Conservation (phyloP, 2,797 vertebrate species). For the Kryptopterus vitreolus region DNA sequence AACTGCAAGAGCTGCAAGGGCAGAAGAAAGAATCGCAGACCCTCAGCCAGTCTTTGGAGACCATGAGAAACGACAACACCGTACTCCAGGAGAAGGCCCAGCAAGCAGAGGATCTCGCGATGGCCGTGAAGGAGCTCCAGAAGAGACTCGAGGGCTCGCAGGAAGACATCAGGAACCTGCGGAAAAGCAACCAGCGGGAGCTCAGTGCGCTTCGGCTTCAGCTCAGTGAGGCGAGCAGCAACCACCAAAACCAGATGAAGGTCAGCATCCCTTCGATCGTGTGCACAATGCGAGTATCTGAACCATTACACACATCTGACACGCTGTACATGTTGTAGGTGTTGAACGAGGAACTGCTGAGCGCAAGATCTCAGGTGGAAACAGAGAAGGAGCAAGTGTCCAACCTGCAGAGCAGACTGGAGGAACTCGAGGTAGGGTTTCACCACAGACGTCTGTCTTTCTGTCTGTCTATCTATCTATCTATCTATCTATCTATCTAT, state of each 20-base stretch:
- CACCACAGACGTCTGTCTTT: background rate
- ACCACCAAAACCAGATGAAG: slow-evolving; percentile 78
- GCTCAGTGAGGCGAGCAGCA: slow-evolving; percentile 78
- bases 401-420: slow-evolving; percentile 69
- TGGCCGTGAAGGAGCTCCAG: slow-evolving; percentile 39
- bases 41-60: slow-evolving; percentile 67
- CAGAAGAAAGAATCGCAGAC: slow-evolving; percentile 66
- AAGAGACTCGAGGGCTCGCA: slow-evolving; percentile 62
- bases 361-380: slow-evolving; percentile 72
- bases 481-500: too few species aligned
- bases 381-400: slow-evolving; percentile 65
- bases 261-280: slow-evolving; percentile 57
- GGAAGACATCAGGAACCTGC: slow-evolving; percentile 66
- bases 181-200: slow-evolving; percentile 74
- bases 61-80: slow-evolving; percentile 76
- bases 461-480: too few species aligned
- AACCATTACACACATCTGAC: background rate
- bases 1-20: slow-evolving; percentile 69
- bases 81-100: slow-evolving; percentile 71
- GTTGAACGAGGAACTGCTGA: slow-evolving; percentile 73
- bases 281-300: background rate
- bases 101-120: slow-evolving; percentile 56
- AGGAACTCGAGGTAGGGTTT: slow-evolving; percentile 75
- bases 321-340: slow-evolving; percentile 61
- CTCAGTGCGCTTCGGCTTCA: slow-evolving; percentile 78